Conservation (phyloP, 2,797 vertebrate genomes). For the Sebastolobus alascanus region DNA sequence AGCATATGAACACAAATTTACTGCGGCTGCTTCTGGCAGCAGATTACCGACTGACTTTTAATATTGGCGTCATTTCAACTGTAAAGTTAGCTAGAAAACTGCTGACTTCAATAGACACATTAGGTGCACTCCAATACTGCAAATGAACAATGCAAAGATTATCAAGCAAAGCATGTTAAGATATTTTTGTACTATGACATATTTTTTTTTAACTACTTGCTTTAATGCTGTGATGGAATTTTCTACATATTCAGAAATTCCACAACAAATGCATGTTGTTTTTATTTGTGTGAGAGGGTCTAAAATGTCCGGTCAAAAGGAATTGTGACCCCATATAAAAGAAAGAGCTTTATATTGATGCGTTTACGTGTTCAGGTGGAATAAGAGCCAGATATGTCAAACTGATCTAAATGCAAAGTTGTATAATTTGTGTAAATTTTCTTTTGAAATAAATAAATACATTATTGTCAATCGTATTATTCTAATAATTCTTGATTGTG, state of each 20-base stretch:
- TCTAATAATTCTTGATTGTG: not conserved
- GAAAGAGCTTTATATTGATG: slow-evolving; percentile 35
- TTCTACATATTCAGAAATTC: too few relatives aligned
- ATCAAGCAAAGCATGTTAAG: slow-evolving; percentile 45
- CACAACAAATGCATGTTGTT: slow-evolving; percentile 30
- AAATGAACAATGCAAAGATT: slow-evolving; percentile 43
- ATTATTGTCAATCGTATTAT: not conserved
- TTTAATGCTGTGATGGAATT: slow-evolving; percentile 15
- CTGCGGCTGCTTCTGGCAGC: not conserved
- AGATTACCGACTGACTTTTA: slow-evolving; percentile 10
- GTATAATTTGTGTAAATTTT: slow-evolving; percentile 30
- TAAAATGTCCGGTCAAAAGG: not conserved
- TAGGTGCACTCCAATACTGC: slow-evolving; percentile 17
- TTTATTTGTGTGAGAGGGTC: slow-evolving; percentile 42
- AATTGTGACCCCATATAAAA: slow-evolving; percentile 18
- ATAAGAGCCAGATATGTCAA: slow-evolving; percentile 15
- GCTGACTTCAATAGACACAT: slow-evolving; percentile 1
- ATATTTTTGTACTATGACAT: slow-evolving; percentile 64
- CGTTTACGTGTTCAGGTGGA: slow-evolving; percentile 22
- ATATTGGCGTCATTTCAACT: slow-evolving; percentile 5
- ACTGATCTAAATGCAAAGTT: slow-evolving; percentile 19
- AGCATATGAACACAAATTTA: slow-evolving; percentile 41
- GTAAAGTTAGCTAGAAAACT: slow-evolving; percentile 8
- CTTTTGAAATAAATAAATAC: slow-evolving; percentile 49
- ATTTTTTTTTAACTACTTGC: slow-evolving; percentile 24